phyloP scores from a whole-genome alignment of 1,140 invertebrate genomes.

The Papilio aristodemus region DNA sequence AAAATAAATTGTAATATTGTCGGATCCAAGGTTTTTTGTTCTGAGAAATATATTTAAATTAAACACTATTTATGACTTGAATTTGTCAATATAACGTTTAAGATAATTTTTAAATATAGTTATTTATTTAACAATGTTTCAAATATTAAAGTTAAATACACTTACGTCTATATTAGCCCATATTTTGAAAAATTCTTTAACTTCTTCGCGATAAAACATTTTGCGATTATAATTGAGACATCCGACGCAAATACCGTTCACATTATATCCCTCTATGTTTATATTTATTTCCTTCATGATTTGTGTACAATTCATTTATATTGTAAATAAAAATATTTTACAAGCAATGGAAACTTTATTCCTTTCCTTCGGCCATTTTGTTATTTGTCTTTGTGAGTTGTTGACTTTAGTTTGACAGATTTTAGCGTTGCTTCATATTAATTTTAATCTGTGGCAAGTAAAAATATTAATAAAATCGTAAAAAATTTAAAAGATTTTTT shows the following conservation, averaged over 20 bases:
- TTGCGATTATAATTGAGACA: constrained; percentile 69
- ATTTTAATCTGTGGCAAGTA: not conserved
- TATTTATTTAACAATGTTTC: not conserved
- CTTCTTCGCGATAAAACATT: constrained; percentile 58
- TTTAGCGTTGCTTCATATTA: not conserved
- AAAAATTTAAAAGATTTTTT: no score
- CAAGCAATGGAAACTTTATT: constrained; percentile 61
- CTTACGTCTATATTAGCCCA: constrained; percentile 71
- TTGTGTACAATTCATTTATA: constrained; percentile 40
- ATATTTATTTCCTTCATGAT: constrained; percentile 74
- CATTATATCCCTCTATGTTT: constrained; percentile 76
- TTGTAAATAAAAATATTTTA: constrained; percentile 49
- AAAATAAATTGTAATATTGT: constrained; percentile 43
- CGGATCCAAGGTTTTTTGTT: constrained; percentile 64
- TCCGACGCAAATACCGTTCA: constrained; percentile 71
- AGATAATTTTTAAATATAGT: not conserved
- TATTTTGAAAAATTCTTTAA: constrained; percentile 60
- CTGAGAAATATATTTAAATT: constrained; percentile 43
- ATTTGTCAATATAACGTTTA: not conserved
- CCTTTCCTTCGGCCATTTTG: constrained; percentile 70
- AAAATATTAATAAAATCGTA: not conserved
- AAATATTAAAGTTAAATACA: constrained; percentile 32
- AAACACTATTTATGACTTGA: constrained; percentile 35
- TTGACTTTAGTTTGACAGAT: constrained; percentile 13
- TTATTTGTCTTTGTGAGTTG: constrained; percentile 32